Evolutionary conservation across 2,797 vertebrate species (phyloP).

Genomic region (Lagothrix lagotricha): DNA sequence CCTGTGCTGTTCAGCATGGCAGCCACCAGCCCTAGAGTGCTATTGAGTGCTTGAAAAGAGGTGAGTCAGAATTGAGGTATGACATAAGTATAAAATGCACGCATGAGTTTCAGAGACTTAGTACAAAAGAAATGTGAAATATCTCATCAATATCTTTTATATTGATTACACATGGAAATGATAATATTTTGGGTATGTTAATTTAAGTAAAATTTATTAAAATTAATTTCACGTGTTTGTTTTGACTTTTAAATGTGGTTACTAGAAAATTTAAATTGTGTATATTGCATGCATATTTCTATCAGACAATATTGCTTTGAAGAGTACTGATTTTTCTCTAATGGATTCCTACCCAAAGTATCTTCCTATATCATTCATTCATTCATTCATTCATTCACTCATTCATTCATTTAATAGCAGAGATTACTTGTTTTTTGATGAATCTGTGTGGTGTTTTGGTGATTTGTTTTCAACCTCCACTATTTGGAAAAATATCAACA

Average conservation of each 20-base stretch:
- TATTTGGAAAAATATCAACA: not conserved
- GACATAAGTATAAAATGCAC: too few species aligned
- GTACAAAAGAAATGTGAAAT: not conserved
- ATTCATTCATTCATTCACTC: not conserved
- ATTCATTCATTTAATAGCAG: not conserved
- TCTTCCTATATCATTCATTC: not conserved
- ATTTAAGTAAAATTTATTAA: not conserved
- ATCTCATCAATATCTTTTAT: not conserved
- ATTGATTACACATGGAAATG: not conserved
- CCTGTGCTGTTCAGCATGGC: accelerated
- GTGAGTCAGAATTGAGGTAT: not conserved
- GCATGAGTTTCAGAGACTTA: not conserved
- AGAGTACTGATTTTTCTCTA: not conserved
- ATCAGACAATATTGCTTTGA: not conserved
- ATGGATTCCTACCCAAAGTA: not conserved
- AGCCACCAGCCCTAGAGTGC: not conserved
- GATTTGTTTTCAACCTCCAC: not conserved
- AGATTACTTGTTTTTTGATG: not conserved
- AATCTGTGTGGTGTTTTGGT: not conserved
- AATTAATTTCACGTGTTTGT: not conserved
- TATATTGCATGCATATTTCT: not conserved
- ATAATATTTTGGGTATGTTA: not conserved
- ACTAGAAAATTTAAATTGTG: not conserved
- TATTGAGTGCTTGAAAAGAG: not conserved
- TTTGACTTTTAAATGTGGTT: not conserved